phyloP scores from a whole-genome alignment of 1,140 invertebrate genomes.

The Holcopasites calliopsidis region DNA sequence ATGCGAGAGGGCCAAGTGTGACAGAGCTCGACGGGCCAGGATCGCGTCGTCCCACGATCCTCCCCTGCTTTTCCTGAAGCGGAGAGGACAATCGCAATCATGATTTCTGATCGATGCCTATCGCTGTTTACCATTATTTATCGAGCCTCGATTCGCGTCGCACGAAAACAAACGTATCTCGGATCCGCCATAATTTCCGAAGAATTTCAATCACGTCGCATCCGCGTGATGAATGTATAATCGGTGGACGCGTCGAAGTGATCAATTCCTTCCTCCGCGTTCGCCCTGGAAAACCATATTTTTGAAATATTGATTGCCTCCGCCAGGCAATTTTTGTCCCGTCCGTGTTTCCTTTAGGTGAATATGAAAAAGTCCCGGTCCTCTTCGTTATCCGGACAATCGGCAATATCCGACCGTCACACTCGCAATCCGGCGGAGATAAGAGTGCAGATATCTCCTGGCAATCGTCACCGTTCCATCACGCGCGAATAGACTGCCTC shows the following conservation, averaged over 20 bases:
- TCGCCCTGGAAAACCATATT: background rate
- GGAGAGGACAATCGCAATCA: conserved; percentile 26
- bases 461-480: conserved; percentile 70
- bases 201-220: background rate
- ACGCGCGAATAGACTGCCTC: conserved; percentile 66
- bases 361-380: conserved; percentile 2
- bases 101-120: conserved; percentile 11
- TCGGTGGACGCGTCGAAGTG: background rate
- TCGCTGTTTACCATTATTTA: conserved; percentile 42
- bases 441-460: conserved; percentile 68
- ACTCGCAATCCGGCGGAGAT: conserved; percentile 60
- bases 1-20: conserved; percentile 40
- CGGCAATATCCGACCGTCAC: conserved; percentile 50
- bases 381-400: conserved; percentile 61
- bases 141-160: conserved; percentile 8
- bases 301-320: background rate
- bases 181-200: background rate
- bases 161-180: conserved; percentile 12
- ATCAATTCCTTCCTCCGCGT: background rate
- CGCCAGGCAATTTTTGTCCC: background rate
- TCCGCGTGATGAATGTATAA: background rate
- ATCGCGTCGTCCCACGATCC: background rate
- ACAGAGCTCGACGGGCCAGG: conserved; percentile 35
- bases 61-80: background rate
- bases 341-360: background rate